These are phyloP conservation scores for Brachionus rubens DNA, from an alignment of 1,140 invertebrate species.

Conservation along the genomic window DNA sequence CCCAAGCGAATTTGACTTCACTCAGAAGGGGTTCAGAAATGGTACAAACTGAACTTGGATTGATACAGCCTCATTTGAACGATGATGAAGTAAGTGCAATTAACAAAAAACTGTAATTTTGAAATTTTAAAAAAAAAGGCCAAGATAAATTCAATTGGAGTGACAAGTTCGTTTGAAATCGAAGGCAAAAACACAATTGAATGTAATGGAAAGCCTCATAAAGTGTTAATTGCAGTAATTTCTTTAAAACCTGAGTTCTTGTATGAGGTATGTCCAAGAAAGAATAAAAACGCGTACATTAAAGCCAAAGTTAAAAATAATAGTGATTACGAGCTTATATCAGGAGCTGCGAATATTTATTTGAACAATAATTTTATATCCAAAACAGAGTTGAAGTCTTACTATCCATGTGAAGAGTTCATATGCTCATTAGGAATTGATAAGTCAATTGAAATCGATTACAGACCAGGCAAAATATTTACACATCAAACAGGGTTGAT, in stretches of 20 bases:
- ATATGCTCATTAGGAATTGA: conserved; percentile 53
- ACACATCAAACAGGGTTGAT: conserved; percentile 48
- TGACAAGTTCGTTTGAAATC: conserved; percentile 9
- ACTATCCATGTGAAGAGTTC: conserved; percentile 14
- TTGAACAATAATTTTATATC: conserved; percentile 60
- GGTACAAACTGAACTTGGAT: no score
- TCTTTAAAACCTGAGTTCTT: conserved; percentile 55
- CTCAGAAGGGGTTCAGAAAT: no score
- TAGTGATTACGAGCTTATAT: conserved; percentile 55
- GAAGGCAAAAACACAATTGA: not conserved
- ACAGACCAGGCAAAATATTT: conserved; percentile 57
- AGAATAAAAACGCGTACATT: conserved; percentile 55
- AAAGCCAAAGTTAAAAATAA: conserved; percentile 57
- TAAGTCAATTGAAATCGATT: conserved; percentile 56
- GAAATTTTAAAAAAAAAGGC: not conserved
- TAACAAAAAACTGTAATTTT: no score
- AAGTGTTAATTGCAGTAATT: conserved; percentile 48
- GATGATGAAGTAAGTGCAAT: not conserved
- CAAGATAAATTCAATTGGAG: not conserved
- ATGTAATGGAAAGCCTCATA: conserved; percentile 12
- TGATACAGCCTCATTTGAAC: no score
- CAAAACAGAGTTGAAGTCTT: not conserved
- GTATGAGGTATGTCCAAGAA: conserved; percentile 57
- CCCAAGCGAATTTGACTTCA: no score
- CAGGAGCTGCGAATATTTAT: conserved; percentile 59